Conservation (phyloP, 2,113 vertebrate species). For the Pelmatolapia mariae region DNA sequence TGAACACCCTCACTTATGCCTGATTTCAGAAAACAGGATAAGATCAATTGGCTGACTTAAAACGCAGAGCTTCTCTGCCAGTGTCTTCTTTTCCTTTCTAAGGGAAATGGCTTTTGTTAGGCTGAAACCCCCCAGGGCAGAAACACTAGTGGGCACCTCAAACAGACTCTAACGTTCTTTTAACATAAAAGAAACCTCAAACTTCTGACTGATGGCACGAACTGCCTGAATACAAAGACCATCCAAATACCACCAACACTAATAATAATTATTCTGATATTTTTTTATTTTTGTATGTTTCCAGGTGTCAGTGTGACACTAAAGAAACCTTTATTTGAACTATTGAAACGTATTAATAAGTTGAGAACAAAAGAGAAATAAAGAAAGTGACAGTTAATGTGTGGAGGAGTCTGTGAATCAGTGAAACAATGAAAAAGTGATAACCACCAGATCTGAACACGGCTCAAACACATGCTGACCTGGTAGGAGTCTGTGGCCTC, state of each 20-base stretch:
- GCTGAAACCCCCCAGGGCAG: neutral
- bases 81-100: neutral
- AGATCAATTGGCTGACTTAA: constrained; percentile 21
- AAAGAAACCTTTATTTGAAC: neutral
- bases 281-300: neutral
- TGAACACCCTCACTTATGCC: neutral
- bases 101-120: neutral
- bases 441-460: neutral
- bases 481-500: constrained; percentile 83
- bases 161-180: neutral
- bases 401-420: neutral
- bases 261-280: neutral
- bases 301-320: neutral
- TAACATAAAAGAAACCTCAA: neutral
- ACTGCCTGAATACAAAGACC: neutral
- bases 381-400: neutral
- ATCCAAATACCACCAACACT: neutral
- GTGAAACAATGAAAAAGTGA: neutral
- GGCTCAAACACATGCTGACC: constrained; percentile 68
- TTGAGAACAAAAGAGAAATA: neutral
- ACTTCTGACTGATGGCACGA: neutral
- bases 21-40: constrained; percentile 21
- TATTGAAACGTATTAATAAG: neutral
- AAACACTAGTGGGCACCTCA: neutral
- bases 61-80: neutral